phyloP scores from a whole-genome alignment of 1,140 invertebrate genomes.

The Prorops nasuta region DNA sequence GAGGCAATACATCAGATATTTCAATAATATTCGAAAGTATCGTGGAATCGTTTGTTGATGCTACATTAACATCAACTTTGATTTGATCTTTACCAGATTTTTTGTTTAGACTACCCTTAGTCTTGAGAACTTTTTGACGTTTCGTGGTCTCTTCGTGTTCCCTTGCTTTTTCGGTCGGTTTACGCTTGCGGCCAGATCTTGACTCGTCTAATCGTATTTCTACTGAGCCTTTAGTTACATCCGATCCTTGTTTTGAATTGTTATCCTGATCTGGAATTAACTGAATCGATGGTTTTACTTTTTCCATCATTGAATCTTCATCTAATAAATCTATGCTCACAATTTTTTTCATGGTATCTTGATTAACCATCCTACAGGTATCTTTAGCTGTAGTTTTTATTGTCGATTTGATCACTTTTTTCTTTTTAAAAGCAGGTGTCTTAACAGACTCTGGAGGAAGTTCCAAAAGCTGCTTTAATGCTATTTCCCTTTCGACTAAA shows the following conservation, averaged over 20 bases:
- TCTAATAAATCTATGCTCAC: constrained; percentile 11
- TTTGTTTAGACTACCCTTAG: constrained; percentile 16
- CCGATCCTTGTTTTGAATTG: constrained; percentile 6
- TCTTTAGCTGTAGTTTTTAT: background rate
- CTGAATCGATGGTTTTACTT: constrained; percentile 11
- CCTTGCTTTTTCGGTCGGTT: constrained; percentile 50
- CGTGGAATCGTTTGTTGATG: background rate
- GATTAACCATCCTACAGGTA: background rate
- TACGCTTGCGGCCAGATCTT: constrained; percentile 50
- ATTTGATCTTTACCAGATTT: no score
- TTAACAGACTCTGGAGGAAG: constrained; percentile 40
- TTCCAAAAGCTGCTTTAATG: constrained; percentile 57
- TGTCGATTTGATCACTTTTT: constrained; percentile 9
- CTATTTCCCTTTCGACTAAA: constrained; percentile 54
- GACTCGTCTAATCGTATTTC: constrained; percentile 37
- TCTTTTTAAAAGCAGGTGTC: constrained; percentile 27
- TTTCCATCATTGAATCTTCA: constrained; percentile 16
- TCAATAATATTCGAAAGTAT: background rate
- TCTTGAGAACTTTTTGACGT: constrained; percentile 36
- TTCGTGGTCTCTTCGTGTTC: constrained; percentile 47
- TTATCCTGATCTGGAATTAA: background rate
- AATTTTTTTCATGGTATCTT: constrained; percentile 6
- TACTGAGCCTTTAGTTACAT: background rate
- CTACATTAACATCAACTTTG: background rate
- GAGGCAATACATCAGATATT: background rate